Evolutionary conservation across 1,140 invertebrate species (phyloP), one percentile per base, ranked within the genome.

Genomic region (Bombus terrestris): DNA sequence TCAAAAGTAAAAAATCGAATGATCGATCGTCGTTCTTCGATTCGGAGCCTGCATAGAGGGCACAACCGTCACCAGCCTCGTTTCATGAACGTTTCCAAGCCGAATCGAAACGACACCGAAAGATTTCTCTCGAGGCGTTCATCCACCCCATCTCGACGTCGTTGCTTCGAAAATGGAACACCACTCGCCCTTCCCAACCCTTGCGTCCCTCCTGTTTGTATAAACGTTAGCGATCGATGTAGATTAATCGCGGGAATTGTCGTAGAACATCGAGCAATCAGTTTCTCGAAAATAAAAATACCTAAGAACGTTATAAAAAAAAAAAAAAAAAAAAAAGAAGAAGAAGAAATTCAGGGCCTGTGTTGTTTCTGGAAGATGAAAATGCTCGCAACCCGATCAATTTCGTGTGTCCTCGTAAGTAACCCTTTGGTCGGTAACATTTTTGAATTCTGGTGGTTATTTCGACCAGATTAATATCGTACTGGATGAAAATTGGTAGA

Each of bases 141-240:
- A 53, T 68, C 73, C 47, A 37, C n/a, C 39, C n/a, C n/a, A 35
- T 62, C 53, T 47, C 66, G 75, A n/a, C 39, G 39, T 43, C 41
- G 53, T 62, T 32, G 76, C 76, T 72, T 84, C 76, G 72, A 18
- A 35, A 43, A 76, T 59, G 53, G 75, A 78, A 79, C 76, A 79
- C 53, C 39, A 47, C 28, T 59, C 64, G 64, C 47, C 18, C 64
- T n/a, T 80, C 64, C 32, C 37, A 53, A 41, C 62, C 64, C 47
- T 35, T 66, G 68, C 39, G 74, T 62, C 62, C 53, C 78, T 43
- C 80, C 69, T 88, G 86, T 85, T 88, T 93, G 92, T 94, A 94
- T 93, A 94, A 94, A 94, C 85, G 88, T 90, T 93, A 93, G 91
- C 91, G 86, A 93, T 94, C 91, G 90, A 92, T 94, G 93, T 95